Conservation (phyloP, 2,888 invertebrate species). For the Metacarcinus magister region DNA sequence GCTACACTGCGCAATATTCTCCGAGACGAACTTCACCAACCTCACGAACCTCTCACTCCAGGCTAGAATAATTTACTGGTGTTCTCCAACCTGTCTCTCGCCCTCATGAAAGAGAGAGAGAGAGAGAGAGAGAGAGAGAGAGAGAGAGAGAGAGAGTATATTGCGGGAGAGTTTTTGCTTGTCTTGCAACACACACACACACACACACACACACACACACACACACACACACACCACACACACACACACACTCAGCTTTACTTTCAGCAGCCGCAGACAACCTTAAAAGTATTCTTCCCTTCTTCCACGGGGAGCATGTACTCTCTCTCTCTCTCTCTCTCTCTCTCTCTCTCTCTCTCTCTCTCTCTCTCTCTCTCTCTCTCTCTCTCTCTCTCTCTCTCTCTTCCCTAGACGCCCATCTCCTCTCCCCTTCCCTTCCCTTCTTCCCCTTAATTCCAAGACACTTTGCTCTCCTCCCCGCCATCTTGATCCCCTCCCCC, state of each 20-base stretch:
- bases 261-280: too few species aligned
- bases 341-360: not conserved
- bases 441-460: not conserved
- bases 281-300: not conserved
- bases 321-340: not conserved
- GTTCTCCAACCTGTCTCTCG: not conserved
- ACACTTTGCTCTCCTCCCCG: not conserved
- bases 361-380: conserved; percentile 59
- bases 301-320: too few species aligned
- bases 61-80: not conserved
- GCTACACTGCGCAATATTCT: too few species aligned
- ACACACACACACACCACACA: too few species aligned
- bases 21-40: not conserved
- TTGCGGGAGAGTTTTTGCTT: too few species aligned
- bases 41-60: too few species aligned
- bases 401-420: not conserved
- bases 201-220: too few species aligned
- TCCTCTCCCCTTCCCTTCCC: not conserved
- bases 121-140: too few species aligned
- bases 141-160: too few species aligned
- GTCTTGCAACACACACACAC: too few species aligned
- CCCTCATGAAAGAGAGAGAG: too few species aligned
- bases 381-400: conserved; percentile 33
- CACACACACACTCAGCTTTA: too few species aligned
- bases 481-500: not conserved